Base-by-base conservation (phyloP, 2,797 vertebrate species). In the Tiaroga cobitis region DNA sequence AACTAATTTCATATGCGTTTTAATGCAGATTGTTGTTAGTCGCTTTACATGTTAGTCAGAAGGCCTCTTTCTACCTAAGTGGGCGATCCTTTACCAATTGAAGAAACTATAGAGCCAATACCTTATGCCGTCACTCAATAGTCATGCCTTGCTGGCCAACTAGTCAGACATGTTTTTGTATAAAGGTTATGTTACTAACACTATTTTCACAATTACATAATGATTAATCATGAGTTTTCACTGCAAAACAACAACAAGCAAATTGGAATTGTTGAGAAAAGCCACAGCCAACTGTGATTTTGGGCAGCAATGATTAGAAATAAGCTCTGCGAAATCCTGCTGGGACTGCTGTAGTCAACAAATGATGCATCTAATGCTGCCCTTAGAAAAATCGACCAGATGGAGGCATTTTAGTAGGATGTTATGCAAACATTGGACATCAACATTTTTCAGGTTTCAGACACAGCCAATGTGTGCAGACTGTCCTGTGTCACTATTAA, bases 311-410 rank as follows among this genome's bases (percentile, higher is more conserved):
- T 29, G 56, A 78, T 63, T 78, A 63, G 37, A 78, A 78, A 41
- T 63, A 11, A 78, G 24, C 56, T 78, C 0, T 0, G 9, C 0
- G 1, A 43, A 63, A 63, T 43, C 56, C 76, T 78, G 37, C 76
- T 29, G 76, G 37, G 56, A 78, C 37, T 67, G 54, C 37, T 49
- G 19, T 24, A 49, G 75, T 37, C 43, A 37, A 34, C 73, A 76
- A 32, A 49, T 54, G 37, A 79, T 67, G n/a, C 6, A 69, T 69
- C 19, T 29, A 51, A 49, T 32, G 16, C 65, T 63, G 65, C 74
- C 51, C 63, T 69, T 37, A 59, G 32, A 78, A 77, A 69, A 78
- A 75, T 79, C 6, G 37, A 79, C 51, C 49, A 77, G 63, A 68
- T 79, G 46, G 68, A 56, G 56, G 75, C 34, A 79, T 26, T 24